Evolutionary conservation across 2,797 vertebrate genomes (phyloP), one percentile per base, ranked within the genome.

Genomic region (Strix occidentalis): DNA sequence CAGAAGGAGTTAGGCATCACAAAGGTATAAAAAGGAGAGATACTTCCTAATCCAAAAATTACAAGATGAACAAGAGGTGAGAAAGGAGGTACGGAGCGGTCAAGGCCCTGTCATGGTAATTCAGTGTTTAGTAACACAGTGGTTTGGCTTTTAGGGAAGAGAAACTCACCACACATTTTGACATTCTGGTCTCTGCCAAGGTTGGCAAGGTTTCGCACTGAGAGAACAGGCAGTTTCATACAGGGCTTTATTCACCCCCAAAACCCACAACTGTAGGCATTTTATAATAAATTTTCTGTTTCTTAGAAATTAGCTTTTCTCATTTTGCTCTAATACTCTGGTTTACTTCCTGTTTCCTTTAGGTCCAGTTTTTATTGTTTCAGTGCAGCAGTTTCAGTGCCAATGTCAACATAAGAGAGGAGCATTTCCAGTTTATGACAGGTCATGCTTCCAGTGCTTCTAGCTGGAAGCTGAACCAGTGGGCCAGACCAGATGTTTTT

Each of bases 331-430:
- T 50, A 86, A 84, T 85, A 79, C 28, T 76, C 3, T 3, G 13
- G 21, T 95, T 91, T 93, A 79, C 85, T 96, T 97, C 95, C 92
- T 91, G 69, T 90, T 92, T 95, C 94, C 82, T 96, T 87, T 88
- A 84, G 72, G 79, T 74, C 18, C 13, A 58, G 23, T 25, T 92
- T 95, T 93, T 90, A 87, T 84, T 93, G 76, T 92, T 90, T 93
- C 77, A 79, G 43, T 35, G 41, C 29, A 87, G 78, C 28, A 64
- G 37, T 87, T 89, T 71, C 78, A 69, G 35, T 69, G 95, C 92
- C 95, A 96, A 94, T 66, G 57, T 95, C 94, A 96, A 92, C 84
- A 95, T 15, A 65, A 91, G 93, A 95, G 87, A 95, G 87, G 50
- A 96, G 74, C 46, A 75, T 91, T 97, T 97, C 89, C 93, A 77